These are phyloP conservation scores for Dolichoris vasculosae DNA, from an alignment of 1,140 invertebrate species.

Conservation along the genomic window DNA sequence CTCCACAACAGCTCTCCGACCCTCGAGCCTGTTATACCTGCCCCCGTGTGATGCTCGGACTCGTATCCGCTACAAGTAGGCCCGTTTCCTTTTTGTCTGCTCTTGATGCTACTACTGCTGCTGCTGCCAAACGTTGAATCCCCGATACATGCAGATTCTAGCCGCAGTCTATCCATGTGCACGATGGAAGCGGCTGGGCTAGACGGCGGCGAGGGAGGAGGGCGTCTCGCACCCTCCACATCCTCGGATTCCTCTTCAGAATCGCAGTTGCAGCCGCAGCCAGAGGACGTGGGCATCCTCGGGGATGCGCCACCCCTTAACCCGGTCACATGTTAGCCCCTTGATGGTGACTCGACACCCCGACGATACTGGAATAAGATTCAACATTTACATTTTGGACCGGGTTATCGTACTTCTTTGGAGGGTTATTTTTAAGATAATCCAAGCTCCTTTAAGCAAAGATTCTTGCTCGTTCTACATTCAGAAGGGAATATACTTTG, in stretches of 20 bases:
- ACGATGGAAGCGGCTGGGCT: conserved; percentile 46
- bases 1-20: background rate
- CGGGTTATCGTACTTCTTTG: too few species aligned
- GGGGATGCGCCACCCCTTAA: background rate
- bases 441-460: too few species aligned
- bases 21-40: background rate
- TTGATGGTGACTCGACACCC: background rate
- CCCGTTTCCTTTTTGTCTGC: background rate
- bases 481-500: too few species aligned
- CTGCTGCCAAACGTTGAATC: conserved; percentile 22
- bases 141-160: conserved; percentile 55
- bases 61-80: background rate
- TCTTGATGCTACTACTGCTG: background rate
- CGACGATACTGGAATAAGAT: background rate
- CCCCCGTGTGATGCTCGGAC: background rate
- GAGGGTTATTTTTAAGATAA: too few species aligned
- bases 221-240: conserved; percentile 68
- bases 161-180: conserved; percentile 72
- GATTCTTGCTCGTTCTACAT: too few species aligned
- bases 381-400: background rate
- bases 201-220: conserved; percentile 34
- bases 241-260: conserved; percentile 69
- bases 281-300: conserved; percentile 1
- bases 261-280: background rate
- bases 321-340: background rate